A percentile compares a stretch with the other conserved stretches of the same genome.
Evolutionary conservation across 2,113 vertebrate genomes (phyloP).

Genomic region (human (Homo sapiens)): GRCh38 chr9:121580001-121580500

Average conservation of each 20-base stretch:
- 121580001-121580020: not conserved
- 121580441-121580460: no score
- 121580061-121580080: not conserved
- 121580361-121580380: not conserved
- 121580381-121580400: no score
- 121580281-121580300: not conserved
- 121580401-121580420: no score
- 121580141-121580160: not conserved
- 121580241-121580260: not conserved
- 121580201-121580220: not conserved
- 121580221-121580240: accelerated
- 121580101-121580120: not conserved
- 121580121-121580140: not conserved
- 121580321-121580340: not conserved
- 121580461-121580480: no score
- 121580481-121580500: no score
- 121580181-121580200: not conserved
- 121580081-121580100: no score
- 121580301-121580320: not conserved
- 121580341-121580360: no score
- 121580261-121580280: not conserved
- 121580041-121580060: not conserved
- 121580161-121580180: not conserved
- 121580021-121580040: not conserved
- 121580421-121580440: no score